Conservation (phyloP, 2,797 vertebrate species). For the Cossypha caffra region DNA sequence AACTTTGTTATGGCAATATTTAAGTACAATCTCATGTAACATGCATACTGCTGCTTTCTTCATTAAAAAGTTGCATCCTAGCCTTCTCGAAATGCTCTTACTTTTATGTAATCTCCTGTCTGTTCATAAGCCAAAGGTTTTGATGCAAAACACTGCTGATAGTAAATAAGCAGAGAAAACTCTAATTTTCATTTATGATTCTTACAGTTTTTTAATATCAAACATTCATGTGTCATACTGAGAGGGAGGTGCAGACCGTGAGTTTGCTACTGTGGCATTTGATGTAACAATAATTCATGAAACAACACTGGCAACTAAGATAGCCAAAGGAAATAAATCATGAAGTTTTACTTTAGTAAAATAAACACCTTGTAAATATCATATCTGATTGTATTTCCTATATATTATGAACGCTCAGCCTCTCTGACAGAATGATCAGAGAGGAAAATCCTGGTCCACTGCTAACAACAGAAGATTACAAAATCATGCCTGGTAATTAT, state of each 20-base stretch:
- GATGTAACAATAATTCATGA: neutral
- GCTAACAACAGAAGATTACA: neutral
- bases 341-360: neutral
- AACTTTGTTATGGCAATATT: neutral
- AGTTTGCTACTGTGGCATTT: neutral
- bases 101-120: neutral
- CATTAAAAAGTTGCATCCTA: neutral
- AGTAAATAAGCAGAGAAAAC: neutral
- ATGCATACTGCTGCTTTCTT: neutral
- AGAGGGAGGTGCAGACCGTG: neutral
- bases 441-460: neutral
- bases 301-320: neutral
- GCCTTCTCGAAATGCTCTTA: neutral
- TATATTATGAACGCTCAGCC: neutral
- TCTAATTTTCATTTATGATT: neutral
- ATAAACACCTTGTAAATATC: neutral
- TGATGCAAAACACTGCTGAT: neutral
- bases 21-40: neutral
- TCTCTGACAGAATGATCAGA: neutral
- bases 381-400: neutral
- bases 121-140: neutral
- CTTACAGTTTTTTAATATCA: neutral
- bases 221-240: neutral
- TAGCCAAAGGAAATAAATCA: neutral
- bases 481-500: neutral